Evolutionary conservation across 2,113 vertebrate genomes (phyloP).

Genomic region (Salvelinus fontinalis): DNA sequence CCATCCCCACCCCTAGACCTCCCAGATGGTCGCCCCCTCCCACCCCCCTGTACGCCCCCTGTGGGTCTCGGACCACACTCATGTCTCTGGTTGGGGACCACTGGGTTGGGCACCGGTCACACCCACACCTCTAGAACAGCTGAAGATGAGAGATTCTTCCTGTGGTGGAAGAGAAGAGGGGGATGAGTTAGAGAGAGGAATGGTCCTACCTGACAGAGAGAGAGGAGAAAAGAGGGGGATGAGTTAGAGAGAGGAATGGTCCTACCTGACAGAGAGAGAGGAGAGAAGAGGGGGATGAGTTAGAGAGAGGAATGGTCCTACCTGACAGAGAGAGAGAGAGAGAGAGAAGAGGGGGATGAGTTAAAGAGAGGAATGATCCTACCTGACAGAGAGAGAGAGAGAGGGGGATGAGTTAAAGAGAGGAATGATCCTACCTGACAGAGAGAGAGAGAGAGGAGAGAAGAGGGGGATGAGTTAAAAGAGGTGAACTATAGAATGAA

Average conservation of each 20-base stretch:
- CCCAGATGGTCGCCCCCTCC: constrained; percentile 74
- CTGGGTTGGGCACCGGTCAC: constrained; percentile 54
- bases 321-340: no score
- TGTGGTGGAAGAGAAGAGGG: background rate
- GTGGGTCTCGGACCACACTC: constrained; percentile 85
- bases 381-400: no score
- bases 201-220: background rate
- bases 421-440: no score
- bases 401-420: no score
- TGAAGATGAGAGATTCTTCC: constrained; percentile 5
- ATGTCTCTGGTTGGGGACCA: constrained; percentile 53
- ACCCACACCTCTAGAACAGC: constrained; percentile 68
- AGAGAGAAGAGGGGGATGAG: no score
- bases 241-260: background rate
- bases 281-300: no score
- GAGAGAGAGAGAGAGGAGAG: no score
- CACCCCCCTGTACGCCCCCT: constrained; percentile 67
- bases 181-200: constrained; percentile 29
- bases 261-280: no score
- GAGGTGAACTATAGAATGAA: no score
- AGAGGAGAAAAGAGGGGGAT: background rate
- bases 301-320: no score
- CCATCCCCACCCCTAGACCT: constrained; percentile 48
- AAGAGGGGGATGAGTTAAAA: no score
- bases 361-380: no score